Evolutionary conservation across 2,797 vertebrate species (phyloP), one percentile per base, ranked within the genome.

Genomic region (Telmatherina bonti): DNA sequence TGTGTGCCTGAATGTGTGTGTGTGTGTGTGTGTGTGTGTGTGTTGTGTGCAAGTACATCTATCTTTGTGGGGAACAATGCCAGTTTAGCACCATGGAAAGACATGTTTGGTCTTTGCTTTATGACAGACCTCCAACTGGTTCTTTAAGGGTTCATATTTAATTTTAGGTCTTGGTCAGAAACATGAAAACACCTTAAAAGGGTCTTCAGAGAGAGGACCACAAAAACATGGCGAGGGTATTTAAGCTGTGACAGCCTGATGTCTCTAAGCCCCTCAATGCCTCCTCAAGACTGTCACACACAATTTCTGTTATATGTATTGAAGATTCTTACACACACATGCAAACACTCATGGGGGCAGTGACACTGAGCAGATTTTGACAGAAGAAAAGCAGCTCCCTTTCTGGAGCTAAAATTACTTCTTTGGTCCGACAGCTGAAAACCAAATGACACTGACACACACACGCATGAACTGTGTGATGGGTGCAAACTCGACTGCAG

Each of bases 201-300:
- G 30, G 31, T 60, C 26, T 29, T 52, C 56, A 24, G 12, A 61
- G 16, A 7, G 8, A 36, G 9, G 7, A 16, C 29, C 24, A 51
- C 31, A 62, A 26, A 62, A 26, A 18, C 2, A 11, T 15, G 29
- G 16, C 45, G 45, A 58, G 62, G 12, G 18, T 38, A 49, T 62
- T 36, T 41, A 12, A 27, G 54, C 53, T 56, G 35, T 60, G 70
- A 77, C 73, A 79, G 62, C 60, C 64, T 62, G 57, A 69, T 10
- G 20, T 26, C 59, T 71, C 59, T 36, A 58, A 80, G 68, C 20
- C 45, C 59, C 68, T 54, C 53, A 7, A 20, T 62, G 67, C 43
- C 35, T 70, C 68, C 52, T 75, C 65, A 41, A 43, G 60, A 62
- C 56, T 43, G 60, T 65, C 31, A 70, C 47, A 57, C 12, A 56